Evolutionary conservation across 2,113 vertebrate genomes (phyloP).

Genomic region (Tichodroma muraria): DNA sequence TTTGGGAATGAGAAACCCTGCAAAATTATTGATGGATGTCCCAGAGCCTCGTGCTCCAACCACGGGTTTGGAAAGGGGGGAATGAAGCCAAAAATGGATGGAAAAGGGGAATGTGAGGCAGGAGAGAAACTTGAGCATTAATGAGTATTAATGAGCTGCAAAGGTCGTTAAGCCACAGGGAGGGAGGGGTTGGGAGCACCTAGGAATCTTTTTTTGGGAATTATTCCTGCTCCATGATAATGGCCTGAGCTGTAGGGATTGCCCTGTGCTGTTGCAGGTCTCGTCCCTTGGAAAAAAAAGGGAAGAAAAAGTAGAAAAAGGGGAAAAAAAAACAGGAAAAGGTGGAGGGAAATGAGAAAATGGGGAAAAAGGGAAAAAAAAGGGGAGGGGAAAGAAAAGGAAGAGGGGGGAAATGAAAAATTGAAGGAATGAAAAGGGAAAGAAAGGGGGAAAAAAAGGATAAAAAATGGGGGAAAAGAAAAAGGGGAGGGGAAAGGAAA

Average conservation of each 20-base stretch:
- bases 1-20: neutral
- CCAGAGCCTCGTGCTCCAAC: neutral
- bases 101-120: neutral
- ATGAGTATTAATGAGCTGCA: neutral
- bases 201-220: neutral
- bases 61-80: rapidly evolving
- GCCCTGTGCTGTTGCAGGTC: too few relatives aligned
- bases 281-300: neutral
- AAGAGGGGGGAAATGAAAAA: too few relatives aligned
- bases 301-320: too few relatives aligned
- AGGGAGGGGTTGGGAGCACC: rapidly evolving
- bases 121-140: neutral
- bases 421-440: rapidly evolving
- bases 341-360: neutral
- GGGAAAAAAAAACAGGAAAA: neutral
- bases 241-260: too few relatives aligned
- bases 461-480: neutral
- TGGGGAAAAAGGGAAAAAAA: rapidly evolving
- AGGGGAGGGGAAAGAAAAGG: too few relatives aligned
- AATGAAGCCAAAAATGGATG: neutral
- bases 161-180: neutral
- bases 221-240: neutral
- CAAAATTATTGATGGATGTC: neutral
- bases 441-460: rapidly evolving
- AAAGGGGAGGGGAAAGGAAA: neutral